Percentiles rank a stretch among this genome's conserved stretches.
These are phyloP conservation scores for Cryptomyrus ogoouensis DNA, from an alignment of 2,113 vertebrate genomes.

Conservation along the genomic window DNA sequence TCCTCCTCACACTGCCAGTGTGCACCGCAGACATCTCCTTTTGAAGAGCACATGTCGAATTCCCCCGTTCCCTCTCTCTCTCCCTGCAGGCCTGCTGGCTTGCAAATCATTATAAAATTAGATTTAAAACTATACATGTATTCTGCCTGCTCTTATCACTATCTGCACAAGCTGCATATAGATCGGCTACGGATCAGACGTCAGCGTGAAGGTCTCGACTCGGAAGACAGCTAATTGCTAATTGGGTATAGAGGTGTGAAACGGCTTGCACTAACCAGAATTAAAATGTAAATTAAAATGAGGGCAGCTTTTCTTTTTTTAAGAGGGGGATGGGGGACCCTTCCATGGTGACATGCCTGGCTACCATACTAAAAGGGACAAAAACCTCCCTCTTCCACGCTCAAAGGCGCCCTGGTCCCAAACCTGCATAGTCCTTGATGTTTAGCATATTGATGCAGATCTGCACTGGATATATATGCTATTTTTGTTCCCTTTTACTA, in stretches of 20 bases:
- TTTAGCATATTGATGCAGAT: background rate
- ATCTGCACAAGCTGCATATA: conserved; percentile 58
- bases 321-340: conserved; percentile 24
- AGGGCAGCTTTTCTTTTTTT: conserved; percentile 35
- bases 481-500: background rate
- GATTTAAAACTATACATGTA: conserved; percentile 54
- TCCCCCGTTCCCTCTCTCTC: conserved; percentile 34
- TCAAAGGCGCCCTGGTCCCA: background rate
- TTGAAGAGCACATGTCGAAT: conserved; percentile 60
- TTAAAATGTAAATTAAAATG: conserved; percentile 38
- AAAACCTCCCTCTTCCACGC: conserved; percentile 21
- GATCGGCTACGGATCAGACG: conserved; percentile 56
- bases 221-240: conserved; percentile 55
- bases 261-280: conserved; percentile 47
- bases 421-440: conserved; percentile 17
- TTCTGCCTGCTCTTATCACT: conserved; percentile 54
- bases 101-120: conserved; percentile 61
- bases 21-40: conserved; percentile 52
- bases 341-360: conserved; percentile 41
- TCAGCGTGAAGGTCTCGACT: conserved; percentile 43
- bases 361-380: conserved; percentile 28
- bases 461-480: background rate
- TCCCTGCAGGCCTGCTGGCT: conserved; percentile 47
- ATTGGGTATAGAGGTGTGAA: conserved; percentile 54
- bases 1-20: conserved; percentile 50